Evolutionary conservation across 2,113 vertebrate genomes (phyloP), one percentile per base, ranked within the genome.

Genomic region (Laterallus jamaicensis): DNA sequence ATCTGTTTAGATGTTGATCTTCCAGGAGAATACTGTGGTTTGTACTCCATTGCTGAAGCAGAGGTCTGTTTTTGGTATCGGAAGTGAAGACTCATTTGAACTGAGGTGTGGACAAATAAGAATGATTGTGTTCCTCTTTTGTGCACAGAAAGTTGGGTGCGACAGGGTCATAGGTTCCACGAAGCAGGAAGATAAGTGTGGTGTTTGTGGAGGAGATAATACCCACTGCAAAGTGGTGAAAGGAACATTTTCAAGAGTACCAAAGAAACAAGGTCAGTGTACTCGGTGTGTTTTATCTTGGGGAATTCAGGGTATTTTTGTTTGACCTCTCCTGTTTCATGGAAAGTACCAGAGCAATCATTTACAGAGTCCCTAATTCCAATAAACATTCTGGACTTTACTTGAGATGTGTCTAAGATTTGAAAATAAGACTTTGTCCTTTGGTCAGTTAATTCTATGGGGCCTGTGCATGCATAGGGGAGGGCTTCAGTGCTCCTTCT

Each of bases 161-260:
- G 99, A 99, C n/a, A 98, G 98, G n/a, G 98, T 98, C 84, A 98
- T 99, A 32, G 99, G 99, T 77, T 99, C 99, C 88, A 98, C 97
- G 0, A 98, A 99, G 97, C 99, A 99, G 94, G 99, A 99, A 78
- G 99, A 99, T 97, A 99, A 99, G 92, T 99, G 99, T 50, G 99
- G 99, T 15, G 98, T 99, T 82, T 99, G 99, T 82, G 99, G 98
- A 59, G 99, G 99, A 56, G 98, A 99, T 98, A 99, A 98, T 96
- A 98, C 98, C 78, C 99, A 98, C 95, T 99, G 99, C 98, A 99
- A 99, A 95, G 99, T 98, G 95, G 97, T 99, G 95, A 99, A 99
- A 96, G 99, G 99, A 93, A 99, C 98, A 1, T 99, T 99, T 97
- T 98, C 98, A 32, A 98, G 98, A 69, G 76, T 97, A 7, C 98